Percentiles rank a stretch among this genome's conserved stretches.
Evolutionary conservation across 2,113 vertebrate genomes (phyloP).

Genomic region (Perccottus glenii): DNA sequence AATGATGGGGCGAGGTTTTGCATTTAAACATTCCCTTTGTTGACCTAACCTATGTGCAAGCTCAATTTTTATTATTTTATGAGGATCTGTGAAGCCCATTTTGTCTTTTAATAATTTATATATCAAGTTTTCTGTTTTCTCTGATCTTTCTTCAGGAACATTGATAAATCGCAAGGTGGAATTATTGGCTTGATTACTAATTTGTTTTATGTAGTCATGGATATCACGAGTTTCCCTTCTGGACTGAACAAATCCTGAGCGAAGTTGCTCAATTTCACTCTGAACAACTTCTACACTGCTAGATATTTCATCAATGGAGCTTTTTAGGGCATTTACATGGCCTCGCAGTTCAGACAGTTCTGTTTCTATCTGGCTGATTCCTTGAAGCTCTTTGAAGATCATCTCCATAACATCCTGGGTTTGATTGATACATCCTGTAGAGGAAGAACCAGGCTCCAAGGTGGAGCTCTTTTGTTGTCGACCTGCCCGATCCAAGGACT

Average conservation of each 20-base stretch:
- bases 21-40: constrained; percentile 93
- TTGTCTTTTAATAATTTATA: constrained; percentile 91
- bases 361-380: constrained; percentile 98
- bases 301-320: constrained; percentile 98
- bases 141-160: constrained; percentile 91
- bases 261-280: constrained; percentile 95
- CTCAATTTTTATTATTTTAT: constrained; percentile 90
- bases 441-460: constrained; percentile 93
- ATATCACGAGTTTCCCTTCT: constrained; percentile 96
- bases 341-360: constrained; percentile 95
- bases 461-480: constrained; percentile 87
- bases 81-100: constrained; percentile 92
- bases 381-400: constrained; percentile 99
- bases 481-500: constrained; percentile 92
- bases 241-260: constrained; percentile 95
- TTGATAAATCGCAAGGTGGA: constrained; percentile 92
- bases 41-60: constrained; percentile 94
- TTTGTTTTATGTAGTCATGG: constrained; percentile 96
- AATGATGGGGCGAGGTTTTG: constrained; percentile 95
- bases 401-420: constrained; percentile 99
- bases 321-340: constrained; percentile 95
- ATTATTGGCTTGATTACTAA: constrained; percentile 90
- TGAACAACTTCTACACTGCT: constrained; percentile 98
- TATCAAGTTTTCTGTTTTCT: constrained; percentile 87
- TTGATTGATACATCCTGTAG: constrained; percentile 94